A percentile compares a stretch with the other conserved stretches of the same genome.
Conservation (phyloP, 2,888 invertebrate species). For the Cephus nigrinus region DNA sequence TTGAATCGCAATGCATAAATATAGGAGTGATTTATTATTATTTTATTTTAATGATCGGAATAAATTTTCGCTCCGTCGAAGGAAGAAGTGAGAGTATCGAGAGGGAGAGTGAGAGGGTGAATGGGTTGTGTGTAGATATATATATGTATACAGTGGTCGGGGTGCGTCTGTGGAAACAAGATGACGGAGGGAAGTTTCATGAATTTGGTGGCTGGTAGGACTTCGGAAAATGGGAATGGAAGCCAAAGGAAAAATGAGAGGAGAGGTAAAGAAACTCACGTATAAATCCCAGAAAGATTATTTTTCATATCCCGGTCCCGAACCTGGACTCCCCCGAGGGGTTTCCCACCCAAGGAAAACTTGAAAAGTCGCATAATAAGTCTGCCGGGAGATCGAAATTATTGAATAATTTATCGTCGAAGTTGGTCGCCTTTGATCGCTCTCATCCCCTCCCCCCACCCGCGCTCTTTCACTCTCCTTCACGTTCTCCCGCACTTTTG, state of each 20-base stretch:
- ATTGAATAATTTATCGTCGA: slow-evolving; percentile 24
- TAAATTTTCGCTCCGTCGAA: slow-evolving; percentile 8
- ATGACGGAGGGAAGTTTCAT: slow-evolving; percentile 1
- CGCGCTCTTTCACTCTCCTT: background rate
- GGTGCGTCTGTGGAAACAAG: slow-evolving; percentile 2
- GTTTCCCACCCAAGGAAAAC: slow-evolving; percentile 9
- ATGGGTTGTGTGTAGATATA: background rate
- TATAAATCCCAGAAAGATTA: slow-evolving; percentile 19
- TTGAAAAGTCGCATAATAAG: slow-evolving; percentile 21
- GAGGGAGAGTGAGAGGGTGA: background rate
- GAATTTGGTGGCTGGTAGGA: no score
- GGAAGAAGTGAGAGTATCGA: background rate
- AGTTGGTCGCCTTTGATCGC: slow-evolving; percentile 4
- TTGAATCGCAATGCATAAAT: slow-evolving; percentile 6
- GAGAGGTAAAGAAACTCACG: slow-evolving; percentile 12
- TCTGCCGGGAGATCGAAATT: slow-evolving; percentile 13
- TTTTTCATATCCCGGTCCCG: slow-evolving; percentile 20
- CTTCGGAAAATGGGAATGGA: background rate
- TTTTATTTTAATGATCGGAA: slow-evolving; percentile 23
- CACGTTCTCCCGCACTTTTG: background rate
- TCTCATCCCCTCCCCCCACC: background rate
- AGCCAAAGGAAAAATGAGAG: background rate
- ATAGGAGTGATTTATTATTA: slow-evolving; percentile 21
- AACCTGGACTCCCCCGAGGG: slow-evolving; percentile 4
- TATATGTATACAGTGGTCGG: background rate